phyloP scores from a whole-genome alignment of 1,140 invertebrate genomes.

The Globodera rostochiensis region DNA sequence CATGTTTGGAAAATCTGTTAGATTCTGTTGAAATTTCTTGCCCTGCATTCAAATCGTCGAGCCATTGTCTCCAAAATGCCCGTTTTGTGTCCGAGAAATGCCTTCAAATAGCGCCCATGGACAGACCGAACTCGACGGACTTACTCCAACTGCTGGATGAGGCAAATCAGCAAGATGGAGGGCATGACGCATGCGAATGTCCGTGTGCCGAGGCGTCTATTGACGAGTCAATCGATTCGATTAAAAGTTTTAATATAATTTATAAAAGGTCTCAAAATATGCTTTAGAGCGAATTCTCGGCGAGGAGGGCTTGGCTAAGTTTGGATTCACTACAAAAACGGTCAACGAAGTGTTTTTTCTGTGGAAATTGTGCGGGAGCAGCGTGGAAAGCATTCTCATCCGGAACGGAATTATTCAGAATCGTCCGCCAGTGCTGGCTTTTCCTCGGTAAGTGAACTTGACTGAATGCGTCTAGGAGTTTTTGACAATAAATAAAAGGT shows the following conservation, averaged over 20 bases:
- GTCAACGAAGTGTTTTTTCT: slow-evolving; percentile 45
- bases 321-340: slow-evolving; percentile 24
- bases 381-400: slow-evolving; percentile 45
- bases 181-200: neutral
- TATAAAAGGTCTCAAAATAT: neutral
- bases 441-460: slow-evolving; percentile 32
- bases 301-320: slow-evolving; percentile 22
- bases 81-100: slow-evolving; percentile 26
- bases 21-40: slow-evolving; percentile 32
- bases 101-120: slow-evolving; percentile 42
- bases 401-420: slow-evolving; percentile 40
- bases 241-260: slow-evolving; percentile 19
- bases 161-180: neutral
- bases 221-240: slow-evolving; percentile 36
- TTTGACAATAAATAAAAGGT: too few species aligned
- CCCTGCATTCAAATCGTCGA: neutral
- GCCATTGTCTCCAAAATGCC: slow-evolving; percentile 21
- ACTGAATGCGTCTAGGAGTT: too few species aligned
- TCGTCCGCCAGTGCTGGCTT: slow-evolving; percentile 42
- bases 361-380: slow-evolving; percentile 50
- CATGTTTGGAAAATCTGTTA: slow-evolving; percentile 33
- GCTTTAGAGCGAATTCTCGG: slow-evolving; percentile 32
- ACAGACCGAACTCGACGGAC: slow-evolving; percentile 29
- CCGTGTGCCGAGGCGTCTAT: neutral
- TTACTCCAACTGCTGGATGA: slow-evolving; percentile 19